These are phyloP conservation scores for Orthonychiurus folsomi DNA, from an alignment of 2,888 invertebrate species.

Conservation along the genomic window DNA sequence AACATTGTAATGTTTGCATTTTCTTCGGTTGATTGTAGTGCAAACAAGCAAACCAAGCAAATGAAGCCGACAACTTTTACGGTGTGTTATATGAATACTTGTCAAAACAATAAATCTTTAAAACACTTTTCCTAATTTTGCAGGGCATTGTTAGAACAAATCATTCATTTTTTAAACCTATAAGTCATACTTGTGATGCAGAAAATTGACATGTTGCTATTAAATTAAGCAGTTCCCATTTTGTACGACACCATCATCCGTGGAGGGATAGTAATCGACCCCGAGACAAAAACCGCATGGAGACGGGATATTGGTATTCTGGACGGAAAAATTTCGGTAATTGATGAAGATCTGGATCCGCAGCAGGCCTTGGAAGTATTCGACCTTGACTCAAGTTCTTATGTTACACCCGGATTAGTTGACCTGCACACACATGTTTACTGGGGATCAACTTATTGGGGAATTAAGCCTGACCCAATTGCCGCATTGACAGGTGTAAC, in stretches of 20 bases:
- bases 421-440: conserved; percentile 11
- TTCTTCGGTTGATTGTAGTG: no score
- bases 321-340: conserved; percentile 1
- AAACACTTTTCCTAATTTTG: no score
- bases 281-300: background rate
- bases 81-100: no score
- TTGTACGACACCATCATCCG: background rate
- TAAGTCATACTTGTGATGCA: no score
- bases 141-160: no score
- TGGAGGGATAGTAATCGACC: background rate
- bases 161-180: no score
- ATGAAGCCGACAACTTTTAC: no score
- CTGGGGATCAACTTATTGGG: conserved; percentile 8
- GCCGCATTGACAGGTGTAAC: conserved; percentile 8
- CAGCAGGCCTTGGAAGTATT: background rate
- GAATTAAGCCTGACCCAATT: conserved; percentile 5
- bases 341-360: background rate
- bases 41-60: no score
- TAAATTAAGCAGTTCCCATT: no score
- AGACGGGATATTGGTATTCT: background rate
- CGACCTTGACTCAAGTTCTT: background rate
- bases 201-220: no score
- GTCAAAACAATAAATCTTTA: no score
- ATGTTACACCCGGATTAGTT: conserved; percentile 6
- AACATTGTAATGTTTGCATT: no score